These are phyloP conservation scores for Volucella inflata DNA, from an alignment of 2,888 invertebrate genomes.

Conservation along the genomic window DNA sequence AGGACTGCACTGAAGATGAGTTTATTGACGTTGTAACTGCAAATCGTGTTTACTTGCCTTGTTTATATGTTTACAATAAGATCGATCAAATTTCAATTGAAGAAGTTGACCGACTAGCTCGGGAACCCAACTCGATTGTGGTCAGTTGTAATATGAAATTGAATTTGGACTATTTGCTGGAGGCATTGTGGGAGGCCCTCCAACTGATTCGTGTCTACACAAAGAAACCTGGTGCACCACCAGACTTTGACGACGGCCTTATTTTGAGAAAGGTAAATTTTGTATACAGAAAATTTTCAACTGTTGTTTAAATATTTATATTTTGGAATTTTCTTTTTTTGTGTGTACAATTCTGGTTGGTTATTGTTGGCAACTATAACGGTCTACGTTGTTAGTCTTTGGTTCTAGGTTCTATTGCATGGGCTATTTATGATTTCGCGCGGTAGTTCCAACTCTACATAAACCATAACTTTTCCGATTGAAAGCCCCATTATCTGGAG, in stretches of 20 bases:
- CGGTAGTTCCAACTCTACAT: too few relatives aligned
- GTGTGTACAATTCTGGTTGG: too few relatives aligned
- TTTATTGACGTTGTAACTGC: constrained; percentile 99
- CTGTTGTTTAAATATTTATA: too few relatives aligned
- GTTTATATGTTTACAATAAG: constrained; percentile 99
- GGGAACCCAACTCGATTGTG: constrained; percentile 94
- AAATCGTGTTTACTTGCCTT: constrained; percentile 97
- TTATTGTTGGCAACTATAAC: too few relatives aligned
- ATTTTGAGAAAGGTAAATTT: constrained; percentile 90
- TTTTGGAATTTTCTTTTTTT: too few relatives aligned
- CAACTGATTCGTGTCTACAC: constrained; percentile 98
- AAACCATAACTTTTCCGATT: too few relatives aligned
- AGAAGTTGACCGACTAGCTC: constrained; percentile 97
- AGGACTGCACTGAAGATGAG: constrained; percentile 97
- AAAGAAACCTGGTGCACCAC: constrained; percentile 98
- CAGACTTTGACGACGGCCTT: constrained; percentile 97
- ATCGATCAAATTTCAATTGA: constrained; percentile 99
- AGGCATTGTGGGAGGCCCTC: constrained; percentile 96
- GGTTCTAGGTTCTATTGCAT: too few relatives aligned
- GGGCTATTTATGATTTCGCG: too few relatives aligned
- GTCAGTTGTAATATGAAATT: constrained; percentile 99
- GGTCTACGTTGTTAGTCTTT: too few relatives aligned
- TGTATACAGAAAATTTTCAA: neutral
- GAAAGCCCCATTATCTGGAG: too few relatives aligned
- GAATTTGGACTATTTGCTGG: constrained; percentile 97